Evolutionary conservation across 1,140 invertebrate species (phyloP).

Genomic region (Ganaspis sp.): DNA sequence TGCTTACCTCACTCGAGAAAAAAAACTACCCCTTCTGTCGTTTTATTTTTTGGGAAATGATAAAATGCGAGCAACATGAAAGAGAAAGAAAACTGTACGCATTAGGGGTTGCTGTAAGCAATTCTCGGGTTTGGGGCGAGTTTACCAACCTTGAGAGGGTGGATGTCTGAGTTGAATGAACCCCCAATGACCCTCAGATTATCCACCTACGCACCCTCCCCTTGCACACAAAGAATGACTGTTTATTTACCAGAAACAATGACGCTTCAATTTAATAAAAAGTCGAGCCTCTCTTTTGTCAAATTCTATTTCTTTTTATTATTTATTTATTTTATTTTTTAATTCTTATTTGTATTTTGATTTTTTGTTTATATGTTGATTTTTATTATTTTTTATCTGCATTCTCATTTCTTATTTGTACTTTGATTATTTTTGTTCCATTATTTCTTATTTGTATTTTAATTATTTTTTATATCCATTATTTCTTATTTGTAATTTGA

Average conservation of each 20-base stretch:
- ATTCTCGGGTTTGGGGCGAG: not conserved
- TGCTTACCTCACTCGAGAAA: not conserved
- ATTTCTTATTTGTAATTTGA: too few species aligned
- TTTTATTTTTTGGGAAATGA: not conserved
- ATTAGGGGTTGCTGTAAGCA: not conserved
- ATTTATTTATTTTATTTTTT: too few species aligned
- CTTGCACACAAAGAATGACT: not conserved
- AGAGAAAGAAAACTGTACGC: not conserved
- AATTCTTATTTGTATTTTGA: too few species aligned
- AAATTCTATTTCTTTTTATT: too few species aligned
- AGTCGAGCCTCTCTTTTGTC: too few species aligned
- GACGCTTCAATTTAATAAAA: not conserved
- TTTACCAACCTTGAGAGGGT: conserved; percentile 4
- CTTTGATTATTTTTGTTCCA: too few species aligned
- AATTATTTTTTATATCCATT: too few species aligned
- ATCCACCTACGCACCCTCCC: not conserved
- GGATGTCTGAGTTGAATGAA: conserved; percentile 13
- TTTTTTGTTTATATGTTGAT: too few species aligned
- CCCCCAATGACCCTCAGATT: not conserved
- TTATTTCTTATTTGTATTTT: too few species aligned
- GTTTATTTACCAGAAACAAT: not conserved
- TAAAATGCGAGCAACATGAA: not conserved
- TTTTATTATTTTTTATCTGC: too few species aligned
- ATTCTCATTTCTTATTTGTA: too few species aligned
- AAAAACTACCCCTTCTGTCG: not conserved